A percentile compares a stretch with the other conserved stretches of the same genome.
Conservation (phyloP, 2,113 vertebrate species). For the Taurulus bubalis region DNA sequence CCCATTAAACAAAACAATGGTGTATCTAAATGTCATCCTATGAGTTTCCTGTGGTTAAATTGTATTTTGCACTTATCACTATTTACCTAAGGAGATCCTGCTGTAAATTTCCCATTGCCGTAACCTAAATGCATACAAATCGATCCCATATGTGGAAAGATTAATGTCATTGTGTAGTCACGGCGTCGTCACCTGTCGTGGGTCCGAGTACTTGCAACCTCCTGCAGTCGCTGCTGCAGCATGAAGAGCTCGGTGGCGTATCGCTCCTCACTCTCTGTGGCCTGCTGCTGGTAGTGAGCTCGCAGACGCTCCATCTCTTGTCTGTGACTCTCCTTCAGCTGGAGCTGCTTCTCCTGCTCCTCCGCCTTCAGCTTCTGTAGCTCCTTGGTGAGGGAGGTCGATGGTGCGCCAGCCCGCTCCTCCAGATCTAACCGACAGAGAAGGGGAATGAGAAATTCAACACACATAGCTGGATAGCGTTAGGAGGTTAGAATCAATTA, state of each 20-base stretch:
- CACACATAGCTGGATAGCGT: not conserved
- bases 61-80: not conserved
- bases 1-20: not conserved
- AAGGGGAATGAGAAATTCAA: conserved; percentile 21
- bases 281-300: conserved; percentile 85
- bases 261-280: conserved; percentile 85
- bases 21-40: not conserved
- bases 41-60: not conserved
- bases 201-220: conserved; percentile 63
- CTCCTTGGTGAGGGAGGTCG: conserved; percentile 59
- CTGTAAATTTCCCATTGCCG: not conserved
- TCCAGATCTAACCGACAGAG: conserved; percentile 28
- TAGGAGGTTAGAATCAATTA: conserved; percentile 17
- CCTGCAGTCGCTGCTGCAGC: conserved; percentile 85
- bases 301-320: conserved; percentile 85
- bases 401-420: conserved; percentile 37
- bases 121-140: not conserved
- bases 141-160: not conserved
- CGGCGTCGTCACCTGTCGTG: conserved; percentile 84
- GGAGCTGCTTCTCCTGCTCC: conserved; percentile 73
- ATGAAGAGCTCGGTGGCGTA: conserved; percentile 82
- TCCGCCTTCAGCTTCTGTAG: conserved; percentile 78
- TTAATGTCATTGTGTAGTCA: conserved; percentile 59
- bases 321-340: conserved; percentile 85
- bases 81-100: not conserved